phyloP scores from a whole-genome alignment of 1,140 invertebrate genomes.

The Magallana gigas region DNA sequence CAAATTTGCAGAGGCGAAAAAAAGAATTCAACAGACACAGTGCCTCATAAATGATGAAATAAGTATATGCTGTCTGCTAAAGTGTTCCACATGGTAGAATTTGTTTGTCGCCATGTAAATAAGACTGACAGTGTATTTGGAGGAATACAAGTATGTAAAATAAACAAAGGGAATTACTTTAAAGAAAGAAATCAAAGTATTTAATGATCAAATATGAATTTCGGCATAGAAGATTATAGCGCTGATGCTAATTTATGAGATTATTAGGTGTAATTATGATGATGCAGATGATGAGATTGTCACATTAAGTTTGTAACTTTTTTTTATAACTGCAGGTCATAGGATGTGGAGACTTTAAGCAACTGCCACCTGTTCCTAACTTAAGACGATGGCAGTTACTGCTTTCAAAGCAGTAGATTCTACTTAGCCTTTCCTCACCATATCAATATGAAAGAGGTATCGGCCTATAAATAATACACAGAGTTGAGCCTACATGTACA shows the following conservation, averaged over 20 bases:
- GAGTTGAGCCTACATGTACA: too few relatives aligned
- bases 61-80: slow-evolving; percentile 42
- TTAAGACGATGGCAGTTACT: slow-evolving; percentile 8
- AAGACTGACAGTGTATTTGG: slow-evolving; percentile 45
- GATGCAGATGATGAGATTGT: neutral
- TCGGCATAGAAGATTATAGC: too few relatives aligned
- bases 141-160: slow-evolving; percentile 50
- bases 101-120: slow-evolving; percentile 47
- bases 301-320: neutral
- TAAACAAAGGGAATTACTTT: neutral
- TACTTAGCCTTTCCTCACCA: slow-evolving; percentile 31
- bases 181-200: neutral
- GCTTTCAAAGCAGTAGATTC: slow-evolving; percentile 39
- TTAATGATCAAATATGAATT: neutral
- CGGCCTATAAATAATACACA: too few relatives aligned
- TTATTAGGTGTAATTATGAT: neutral
- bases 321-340: neutral
- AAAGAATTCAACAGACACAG: slow-evolving; percentile 40
- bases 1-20: slow-evolving; percentile 45
- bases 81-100: slow-evolving; percentile 52
- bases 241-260: neutral
- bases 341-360: slow-evolving; percentile 34
- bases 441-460: slow-evolving; percentile 37
- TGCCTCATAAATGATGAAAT: slow-evolving; percentile 55
- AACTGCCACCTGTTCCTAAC: slow-evolving; percentile 51